Evolutionary conservation across 2,888 invertebrate genomes (phyloP).

Genomic region (Pocota personata): DNA sequence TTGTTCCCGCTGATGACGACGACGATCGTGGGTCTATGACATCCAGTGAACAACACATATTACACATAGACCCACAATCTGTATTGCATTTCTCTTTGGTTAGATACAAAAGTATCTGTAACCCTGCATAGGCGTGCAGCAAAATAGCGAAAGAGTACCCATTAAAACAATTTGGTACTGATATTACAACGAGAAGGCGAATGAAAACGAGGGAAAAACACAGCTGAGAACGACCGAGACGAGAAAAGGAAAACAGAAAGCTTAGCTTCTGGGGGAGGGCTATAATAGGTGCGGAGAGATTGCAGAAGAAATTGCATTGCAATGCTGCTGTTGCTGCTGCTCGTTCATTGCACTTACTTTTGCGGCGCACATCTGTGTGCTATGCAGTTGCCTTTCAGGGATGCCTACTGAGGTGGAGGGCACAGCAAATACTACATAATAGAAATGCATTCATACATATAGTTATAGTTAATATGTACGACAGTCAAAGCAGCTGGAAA

Average conservation of each 20-base stretch:
- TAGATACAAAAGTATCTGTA: slow-evolving; percentile 32
- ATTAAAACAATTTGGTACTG: slow-evolving; percentile 63
- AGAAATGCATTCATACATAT: slow-evolving; percentile 7
- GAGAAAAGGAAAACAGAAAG: slow-evolving; percentile 67
- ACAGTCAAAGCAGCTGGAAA: slow-evolving; percentile 64
- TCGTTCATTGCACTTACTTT: slow-evolving; percentile 70
- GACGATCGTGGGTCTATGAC: slow-evolving; percentile 70
- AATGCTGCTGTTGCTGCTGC: slow-evolving; percentile 37
- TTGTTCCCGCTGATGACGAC: slow-evolving; percentile 19
- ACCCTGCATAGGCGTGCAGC: not conserved
- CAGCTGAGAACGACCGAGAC: slow-evolving; percentile 2
- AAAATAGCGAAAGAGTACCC: slow-evolving; percentile 4
- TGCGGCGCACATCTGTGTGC: slow-evolving; percentile 50
- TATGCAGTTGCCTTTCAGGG: slow-evolving; percentile 21
- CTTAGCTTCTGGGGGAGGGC: slow-evolving; percentile 16
- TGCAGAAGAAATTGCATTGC: slow-evolving; percentile 61
- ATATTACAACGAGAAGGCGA: slow-evolving; percentile 37
- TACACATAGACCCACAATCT: slow-evolving; percentile 69
- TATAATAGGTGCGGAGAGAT: slow-evolving; percentile 10
- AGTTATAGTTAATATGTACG: not conserved
- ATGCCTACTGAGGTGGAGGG: not conserved
- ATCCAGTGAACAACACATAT: slow-evolving; percentile 61
- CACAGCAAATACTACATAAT: slow-evolving; percentile 35
- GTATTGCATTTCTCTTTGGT: slow-evolving; percentile 62
- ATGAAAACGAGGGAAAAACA: slow-evolving; percentile 2